Evolutionary conservation across 2,113 vertebrate species (phyloP), one percentile per base, ranked within the genome.

Genomic region (Nothocercus nigrocapillus): DNA sequence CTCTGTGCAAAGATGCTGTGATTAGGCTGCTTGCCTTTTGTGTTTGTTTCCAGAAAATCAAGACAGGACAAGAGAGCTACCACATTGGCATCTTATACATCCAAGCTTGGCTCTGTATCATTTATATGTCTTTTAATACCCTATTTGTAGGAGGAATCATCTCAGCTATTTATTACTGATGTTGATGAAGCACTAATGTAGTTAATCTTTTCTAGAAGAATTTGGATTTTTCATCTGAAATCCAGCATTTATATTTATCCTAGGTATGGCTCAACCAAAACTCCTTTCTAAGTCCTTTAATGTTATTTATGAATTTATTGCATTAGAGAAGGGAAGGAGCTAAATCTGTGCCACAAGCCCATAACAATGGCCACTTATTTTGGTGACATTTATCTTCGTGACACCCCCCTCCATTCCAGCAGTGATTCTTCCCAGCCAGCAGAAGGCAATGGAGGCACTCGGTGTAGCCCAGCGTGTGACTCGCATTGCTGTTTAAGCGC

Each of bases 381-480:
- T 24, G 80, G 22, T 40, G 38, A 38, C 1, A 4, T 69, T 76
- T 66, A 7, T 68, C 32, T 80, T 80, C 59, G 51, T 13, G 47
- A 36, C 22, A 10, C 2, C n/a, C 45, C 38, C 16, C 21, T 86
- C 42, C 34, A 61, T 56, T 11, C 22, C 5, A 59, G 59, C 20
- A 77, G 11, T 1, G 0, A 49, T 45, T 28, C 72, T 70, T 81
- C 7, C 49, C 4, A 5, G 30, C 30, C 62, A 63, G 51, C 53
- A 78, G 34, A 72, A 59, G 32, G 64, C 38, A 47, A 15, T 0
- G 2, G 69, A 59, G 34, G 34, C 25, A 32, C 4, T 19, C 0
- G 0, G 9, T 7, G 1, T n/a, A 6, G 0, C 0, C 44, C 27
- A 61, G 58, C 36, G 69, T 22, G 56, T 22, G 56, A 32, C 45